Base-by-base conservation (phyloP, 2,797 vertebrate species). In the Characodon lateralis region DNA sequence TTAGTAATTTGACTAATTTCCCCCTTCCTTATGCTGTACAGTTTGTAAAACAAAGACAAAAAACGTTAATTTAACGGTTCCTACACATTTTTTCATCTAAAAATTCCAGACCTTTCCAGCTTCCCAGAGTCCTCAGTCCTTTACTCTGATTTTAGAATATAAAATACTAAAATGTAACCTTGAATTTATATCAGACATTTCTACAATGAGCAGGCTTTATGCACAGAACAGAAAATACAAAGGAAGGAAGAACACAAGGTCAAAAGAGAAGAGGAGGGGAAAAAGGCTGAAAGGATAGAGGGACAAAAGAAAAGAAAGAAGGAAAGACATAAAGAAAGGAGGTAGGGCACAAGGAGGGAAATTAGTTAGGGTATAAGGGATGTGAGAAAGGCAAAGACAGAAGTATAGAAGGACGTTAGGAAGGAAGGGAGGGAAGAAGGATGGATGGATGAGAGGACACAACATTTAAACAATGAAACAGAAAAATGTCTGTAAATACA, bases 11-110 rank as follows among this genome's bases (percentile, higher is more conserved):
- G 31, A 65, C 18, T 69, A 43, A 53, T 76, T 28, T 85, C 9
- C 35, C 72, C 72, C 77, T 55, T 73, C 65, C 56, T 77, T 46
- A 46, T n/a, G 48, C 31, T 24, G 81, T 53, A 6, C 16, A 68
- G 39, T 26, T 56, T 43, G n/a, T 20, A 41, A 9, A 10, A 76
- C 26, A 71, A 70, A 85, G 70, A 80, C 43, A 69, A 58, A 2
- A 0, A 68, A 77, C 48, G 20, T 31, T 24, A 0, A 46, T 56
- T 53, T 65, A 31, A 35, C 68, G 51, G 65, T n/a, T n/a, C 43
- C 13, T 51, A 24, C 22, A 61, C n/a, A 26, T n/a, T 26, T 58
- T 58, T 55, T 55, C 10, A 59, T 28, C 2, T 58, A 26, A 59
- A 28, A n/a, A 26, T 69, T 69, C 24, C n/a, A 48, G 51, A 53